Evolutionary conservation across 2,113 vertebrate species (phyloP).

Genomic region (Gymnogyps californianus): DNA sequence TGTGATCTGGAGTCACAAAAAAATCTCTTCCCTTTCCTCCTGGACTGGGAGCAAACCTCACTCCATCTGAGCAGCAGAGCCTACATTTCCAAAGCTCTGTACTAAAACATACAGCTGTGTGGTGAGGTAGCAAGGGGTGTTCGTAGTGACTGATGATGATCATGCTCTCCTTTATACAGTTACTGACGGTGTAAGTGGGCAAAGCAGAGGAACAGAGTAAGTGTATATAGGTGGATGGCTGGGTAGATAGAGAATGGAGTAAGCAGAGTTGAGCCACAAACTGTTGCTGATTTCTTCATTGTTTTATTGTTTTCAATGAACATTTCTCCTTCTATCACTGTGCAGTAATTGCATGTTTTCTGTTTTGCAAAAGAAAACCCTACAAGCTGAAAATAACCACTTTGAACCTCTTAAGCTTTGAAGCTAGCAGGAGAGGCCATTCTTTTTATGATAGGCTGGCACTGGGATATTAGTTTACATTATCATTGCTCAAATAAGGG

Average conservation of each 20-base stretch:
- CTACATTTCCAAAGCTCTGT: not conserved
- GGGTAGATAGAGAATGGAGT: not conserved
- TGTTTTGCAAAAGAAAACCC: not conserved
- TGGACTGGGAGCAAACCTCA: not conserved
- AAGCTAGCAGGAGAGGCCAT: not conserved
- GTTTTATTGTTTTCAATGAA: not conserved
- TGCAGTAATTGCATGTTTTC: not conserved
- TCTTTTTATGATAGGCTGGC: not conserved
- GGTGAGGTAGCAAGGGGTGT: not conserved
- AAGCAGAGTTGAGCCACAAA: not conserved
- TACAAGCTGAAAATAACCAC: not conserved
- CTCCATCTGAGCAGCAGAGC: not conserved
- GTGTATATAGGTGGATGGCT: fast-evolving
- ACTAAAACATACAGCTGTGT: not conserved
- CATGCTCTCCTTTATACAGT: not conserved
- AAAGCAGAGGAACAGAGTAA: not conserved
- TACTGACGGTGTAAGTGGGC: not conserved
- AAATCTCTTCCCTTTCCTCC: not conserved
- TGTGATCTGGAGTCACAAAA: not conserved
- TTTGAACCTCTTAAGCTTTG: not conserved
- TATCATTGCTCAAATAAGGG: not conserved
- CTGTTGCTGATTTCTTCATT: not conserved
- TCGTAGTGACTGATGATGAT: not conserved
- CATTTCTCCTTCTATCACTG: not conserved
- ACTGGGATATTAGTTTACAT: not conserved